Conservation (phyloP, 1,140 invertebrate genomes). For the Hydropsyche tenuis region DNA sequence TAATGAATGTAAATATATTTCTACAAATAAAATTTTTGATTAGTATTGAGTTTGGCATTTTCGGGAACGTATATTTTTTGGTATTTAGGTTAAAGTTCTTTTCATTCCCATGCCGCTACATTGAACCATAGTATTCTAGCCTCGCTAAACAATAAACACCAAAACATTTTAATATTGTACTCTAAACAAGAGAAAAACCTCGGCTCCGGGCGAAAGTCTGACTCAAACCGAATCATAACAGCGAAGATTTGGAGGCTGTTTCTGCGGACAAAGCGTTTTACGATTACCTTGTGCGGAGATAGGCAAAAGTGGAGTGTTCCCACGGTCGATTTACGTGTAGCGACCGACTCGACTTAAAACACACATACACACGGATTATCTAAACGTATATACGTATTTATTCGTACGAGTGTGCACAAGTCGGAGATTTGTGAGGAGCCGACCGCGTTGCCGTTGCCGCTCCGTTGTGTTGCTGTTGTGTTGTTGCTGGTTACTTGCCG, state of each 20-base stretch:
- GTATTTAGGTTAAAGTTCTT: too few species aligned
- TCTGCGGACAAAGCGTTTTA: conserved; percentile 18
- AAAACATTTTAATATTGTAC: neutral
- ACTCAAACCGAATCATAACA: neutral
- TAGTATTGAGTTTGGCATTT: too few species aligned
- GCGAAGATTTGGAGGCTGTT: conserved; percentile 13
- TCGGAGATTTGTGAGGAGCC: conserved; percentile 34
- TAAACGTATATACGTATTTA: neutral
- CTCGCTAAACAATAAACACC: too few species aligned
- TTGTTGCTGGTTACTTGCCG: conserved; percentile 18
- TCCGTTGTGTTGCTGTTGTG: conserved; percentile 9
- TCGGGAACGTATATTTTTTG: too few species aligned
- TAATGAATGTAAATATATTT: too few species aligned
- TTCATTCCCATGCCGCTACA: too few species aligned
- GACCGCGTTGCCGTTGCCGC: conserved; percentile 25
- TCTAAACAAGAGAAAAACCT: neutral
- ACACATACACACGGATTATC: neutral
- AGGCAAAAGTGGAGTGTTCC: conserved; percentile 46
- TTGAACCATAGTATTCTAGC: too few species aligned
- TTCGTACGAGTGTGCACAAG: neutral
- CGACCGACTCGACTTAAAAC: neutral
- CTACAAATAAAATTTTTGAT: too few species aligned
- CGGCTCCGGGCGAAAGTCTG: neutral
- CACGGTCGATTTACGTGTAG: conserved; percentile 50
- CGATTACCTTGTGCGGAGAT: conserved; percentile 32